Conservation (phyloP, 2,888 invertebrate species). For the Rambutsinella grinnellia region DNA sequence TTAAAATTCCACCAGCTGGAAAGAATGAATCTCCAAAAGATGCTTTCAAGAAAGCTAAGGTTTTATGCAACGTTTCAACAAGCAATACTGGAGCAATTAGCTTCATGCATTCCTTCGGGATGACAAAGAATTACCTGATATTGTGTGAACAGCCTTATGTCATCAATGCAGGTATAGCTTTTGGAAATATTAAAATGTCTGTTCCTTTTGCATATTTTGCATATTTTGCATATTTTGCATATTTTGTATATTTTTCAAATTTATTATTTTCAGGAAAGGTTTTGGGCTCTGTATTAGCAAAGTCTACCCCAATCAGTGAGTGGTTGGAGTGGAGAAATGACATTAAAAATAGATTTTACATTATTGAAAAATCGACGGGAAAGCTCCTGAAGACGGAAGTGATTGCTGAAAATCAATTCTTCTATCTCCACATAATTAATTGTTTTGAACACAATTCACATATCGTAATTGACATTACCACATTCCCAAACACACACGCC, state of each 20-base stretch:
- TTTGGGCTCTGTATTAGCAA: slow-evolving; percentile 60
- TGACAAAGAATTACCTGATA: slow-evolving; percentile 72
- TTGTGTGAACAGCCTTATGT: slow-evolving; percentile 72
- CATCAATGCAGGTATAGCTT: slow-evolving; percentile 67
- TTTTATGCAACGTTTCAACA: slow-evolving; percentile 68
- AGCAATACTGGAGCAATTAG: slow-evolving; percentile 68
- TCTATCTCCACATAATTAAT: slow-evolving; percentile 73
- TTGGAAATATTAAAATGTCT: too few species aligned
- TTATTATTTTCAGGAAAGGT: slow-evolving; percentile 68
- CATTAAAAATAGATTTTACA: slow-evolving; percentile 68
- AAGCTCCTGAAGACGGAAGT: slow-evolving; percentile 68
- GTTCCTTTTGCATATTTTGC: too few species aligned
- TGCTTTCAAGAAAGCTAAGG: slow-evolving; percentile 66
- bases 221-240: too few species aligned
- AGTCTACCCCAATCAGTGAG: slow-evolving; percentile 67
- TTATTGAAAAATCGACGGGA: slow-evolving; percentile 70
- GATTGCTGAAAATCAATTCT: slow-evolving; percentile 70
- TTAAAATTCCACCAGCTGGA: slow-evolving; percentile 67
- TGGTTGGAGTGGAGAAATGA: slow-evolving; percentile 70
- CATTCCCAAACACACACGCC: slow-evolving; percentile 68
- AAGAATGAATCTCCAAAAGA: slow-evolving; percentile 60
- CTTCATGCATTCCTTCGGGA: slow-evolving; percentile 73
- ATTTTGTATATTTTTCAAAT: slow-evolving; percentile 42
- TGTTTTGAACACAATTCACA: slow-evolving; percentile 70
- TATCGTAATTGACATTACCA: slow-evolving; percentile 68